Conservation (phyloP, 2,888 invertebrate genomes). For the Aporophyla lueneburgensis region DNA sequence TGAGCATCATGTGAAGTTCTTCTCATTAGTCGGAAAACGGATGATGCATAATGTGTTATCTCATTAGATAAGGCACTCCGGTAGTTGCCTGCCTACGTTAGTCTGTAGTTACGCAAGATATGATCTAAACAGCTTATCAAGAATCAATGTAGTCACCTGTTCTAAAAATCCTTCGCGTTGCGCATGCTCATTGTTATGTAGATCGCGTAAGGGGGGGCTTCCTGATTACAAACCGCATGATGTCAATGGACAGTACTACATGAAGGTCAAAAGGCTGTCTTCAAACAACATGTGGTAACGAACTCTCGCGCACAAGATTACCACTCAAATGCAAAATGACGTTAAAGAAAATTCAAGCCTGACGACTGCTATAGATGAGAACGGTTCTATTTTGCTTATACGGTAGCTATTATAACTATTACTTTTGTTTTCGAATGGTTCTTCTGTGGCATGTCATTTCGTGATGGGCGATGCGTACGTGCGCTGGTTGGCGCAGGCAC, state of each 20-base stretch:
- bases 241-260: slow-evolving; percentile 26
- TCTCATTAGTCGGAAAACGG: neutral
- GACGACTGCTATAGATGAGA: neutral
- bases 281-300: neutral
- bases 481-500: slow-evolving; percentile 48
- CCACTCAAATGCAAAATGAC: neutral
- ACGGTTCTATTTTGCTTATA: neutral
- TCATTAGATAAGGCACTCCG: neutral
- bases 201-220: slow-evolving; percentile 36
- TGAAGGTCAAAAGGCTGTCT: slow-evolving; percentile 22
- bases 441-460: slow-evolving; percentile 29
- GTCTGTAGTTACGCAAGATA: neutral
- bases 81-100: neutral
- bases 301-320: neutral
- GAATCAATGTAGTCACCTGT: slow-evolving; percentile 18
- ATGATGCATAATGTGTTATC: slow-evolving; percentile 1
- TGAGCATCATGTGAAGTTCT: neutral
- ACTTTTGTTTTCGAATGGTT: neutral
- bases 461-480: slow-evolving; percentile 57
- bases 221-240: slow-evolving; percentile 45
- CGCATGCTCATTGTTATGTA: slow-evolving; percentile 36
- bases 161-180: slow-evolving; percentile 6
- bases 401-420: neutral
- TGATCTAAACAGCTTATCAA: slow-evolving; percentile 14
- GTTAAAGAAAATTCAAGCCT: neutral